A percentile compares a stretch with the other conserved stretches of the same genome.
Conservation (phyloP, 2,888 invertebrate species). For the Drosophila gaucha region DNA sequence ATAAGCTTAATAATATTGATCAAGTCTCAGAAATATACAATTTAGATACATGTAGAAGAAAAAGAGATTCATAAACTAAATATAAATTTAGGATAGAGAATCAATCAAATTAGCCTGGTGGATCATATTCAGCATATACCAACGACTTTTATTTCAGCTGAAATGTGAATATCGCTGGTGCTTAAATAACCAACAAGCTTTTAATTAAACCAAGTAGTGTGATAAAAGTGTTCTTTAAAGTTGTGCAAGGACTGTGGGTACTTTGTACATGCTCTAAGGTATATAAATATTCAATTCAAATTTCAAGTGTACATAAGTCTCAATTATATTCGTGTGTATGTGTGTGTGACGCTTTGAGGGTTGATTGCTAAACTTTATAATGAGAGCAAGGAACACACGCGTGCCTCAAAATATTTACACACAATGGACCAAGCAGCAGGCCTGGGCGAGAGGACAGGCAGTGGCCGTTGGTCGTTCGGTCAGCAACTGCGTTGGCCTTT, state of each 20-base stretch:
- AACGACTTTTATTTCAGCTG: neutral
- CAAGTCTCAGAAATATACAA: no score
- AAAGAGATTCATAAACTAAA: no score
- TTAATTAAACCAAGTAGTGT: slow-evolving; percentile 37
- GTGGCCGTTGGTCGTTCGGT: slow-evolving; percentile 68
- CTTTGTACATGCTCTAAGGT: neutral
- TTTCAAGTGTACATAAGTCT: slow-evolving; percentile 53
- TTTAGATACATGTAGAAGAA: no score
- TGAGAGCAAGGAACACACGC: slow-evolving; percentile 78
- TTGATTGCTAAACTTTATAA: slow-evolving; percentile 66
- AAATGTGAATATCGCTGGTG: neutral
- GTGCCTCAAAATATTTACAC: slow-evolving; percentile 82
- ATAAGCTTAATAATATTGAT: no score
- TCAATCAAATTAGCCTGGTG: no score
- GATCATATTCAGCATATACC: no score
- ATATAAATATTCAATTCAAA: slow-evolving; percentile 53
- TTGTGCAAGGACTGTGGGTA: slow-evolving; percentile 17
- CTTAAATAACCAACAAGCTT: slow-evolving; percentile 6
- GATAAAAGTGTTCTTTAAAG: slow-evolving; percentile 47
- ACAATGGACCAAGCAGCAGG: slow-evolving; percentile 61
- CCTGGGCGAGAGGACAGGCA: slow-evolving; percentile 20
- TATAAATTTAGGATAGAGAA: no score
- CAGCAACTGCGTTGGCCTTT: slow-evolving; percentile 79
- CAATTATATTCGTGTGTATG: slow-evolving; percentile 41
- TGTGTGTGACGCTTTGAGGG: slow-evolving; percentile 36